Evolutionary conservation across 1,140 invertebrate genomes (phyloP).

Genomic region (Sminthurides bifidus): DNA sequence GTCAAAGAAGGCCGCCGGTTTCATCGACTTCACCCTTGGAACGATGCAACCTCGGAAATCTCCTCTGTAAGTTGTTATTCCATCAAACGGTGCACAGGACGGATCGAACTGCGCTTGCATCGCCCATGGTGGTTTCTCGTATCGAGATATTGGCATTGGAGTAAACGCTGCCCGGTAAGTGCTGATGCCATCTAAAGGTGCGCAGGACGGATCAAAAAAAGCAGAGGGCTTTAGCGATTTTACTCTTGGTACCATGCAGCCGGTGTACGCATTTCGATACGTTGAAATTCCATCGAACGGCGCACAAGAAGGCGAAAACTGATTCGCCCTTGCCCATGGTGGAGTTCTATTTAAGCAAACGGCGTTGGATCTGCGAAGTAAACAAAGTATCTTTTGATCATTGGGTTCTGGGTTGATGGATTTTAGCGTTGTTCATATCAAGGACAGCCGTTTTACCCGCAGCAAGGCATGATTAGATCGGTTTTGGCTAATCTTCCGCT

Average conservation of each 20-base stretch:
- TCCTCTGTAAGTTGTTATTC: conserved; percentile 17
- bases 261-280: conserved; percentile 5
- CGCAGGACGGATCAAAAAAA: conserved; percentile 8
- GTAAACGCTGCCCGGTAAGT: conserved; percentile 10
- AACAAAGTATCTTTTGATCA: no score
- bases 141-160: conserved; percentile 2
- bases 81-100: conserved; percentile 19
- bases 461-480: no score
- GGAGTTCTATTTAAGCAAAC: not conserved
- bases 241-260: not conserved
- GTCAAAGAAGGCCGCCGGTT: conserved; percentile 14
- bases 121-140: conserved; percentile 7
- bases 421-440: no score
- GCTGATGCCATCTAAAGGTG: conserved; percentile 14
- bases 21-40: conserved; percentile 10
- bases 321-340: not conserved
- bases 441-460: no score
- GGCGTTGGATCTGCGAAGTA: not conserved
- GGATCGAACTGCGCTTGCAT: conserved; percentile 9
- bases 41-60: conserved; percentile 19
- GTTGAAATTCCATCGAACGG: conserved; percentile 12
- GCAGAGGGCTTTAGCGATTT: conserved; percentile 10
- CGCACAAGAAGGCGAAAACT: conserved; percentile 1
- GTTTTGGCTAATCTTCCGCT: no score
- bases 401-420: no score